phyloP scores from a whole-genome alignment of 2,113 vertebrate genomes.

The Ammospiza nelsoni region DNA sequence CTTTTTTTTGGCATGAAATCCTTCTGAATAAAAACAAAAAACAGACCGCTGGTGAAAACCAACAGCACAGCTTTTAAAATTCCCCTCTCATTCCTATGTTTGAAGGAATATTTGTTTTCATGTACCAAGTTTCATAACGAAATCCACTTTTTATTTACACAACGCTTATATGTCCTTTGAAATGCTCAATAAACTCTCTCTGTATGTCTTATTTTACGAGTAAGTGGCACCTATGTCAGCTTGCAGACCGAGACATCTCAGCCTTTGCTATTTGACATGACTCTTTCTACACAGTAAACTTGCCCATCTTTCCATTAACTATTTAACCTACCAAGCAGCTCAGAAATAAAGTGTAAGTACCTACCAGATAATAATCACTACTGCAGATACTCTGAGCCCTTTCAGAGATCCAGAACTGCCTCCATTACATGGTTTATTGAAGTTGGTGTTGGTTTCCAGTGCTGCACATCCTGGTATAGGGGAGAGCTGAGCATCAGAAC shows the following conservation, averaged over 20 bases:
- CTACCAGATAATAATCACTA: background rate
- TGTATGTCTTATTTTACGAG: background rate
- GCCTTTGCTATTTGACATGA: background rate
- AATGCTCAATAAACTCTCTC: background rate
- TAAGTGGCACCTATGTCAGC: background rate
- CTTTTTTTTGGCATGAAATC: background rate
- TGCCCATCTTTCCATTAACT: background rate
- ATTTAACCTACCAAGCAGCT: background rate
- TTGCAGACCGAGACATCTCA: background rate
- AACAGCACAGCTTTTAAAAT: background rate
- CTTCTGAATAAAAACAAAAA: background rate
- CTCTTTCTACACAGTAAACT: background rate
- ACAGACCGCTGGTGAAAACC: background rate
- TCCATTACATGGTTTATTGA: background rate
- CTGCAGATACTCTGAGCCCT: background rate
- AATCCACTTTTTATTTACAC: background rate
- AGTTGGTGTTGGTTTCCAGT: background rate
- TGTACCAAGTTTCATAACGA: background rate
- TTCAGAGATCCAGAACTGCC: background rate
- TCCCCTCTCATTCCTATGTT: background rate
- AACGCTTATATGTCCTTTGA: background rate
- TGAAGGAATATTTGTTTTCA: background rate
- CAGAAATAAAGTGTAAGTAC: background rate
- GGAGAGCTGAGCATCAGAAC: conserved; percentile 11
- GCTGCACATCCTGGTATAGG: conserved; percentile 11